Conservation (phyloP, 2,888 invertebrate genomes). For the Protonemura montana region DNA sequence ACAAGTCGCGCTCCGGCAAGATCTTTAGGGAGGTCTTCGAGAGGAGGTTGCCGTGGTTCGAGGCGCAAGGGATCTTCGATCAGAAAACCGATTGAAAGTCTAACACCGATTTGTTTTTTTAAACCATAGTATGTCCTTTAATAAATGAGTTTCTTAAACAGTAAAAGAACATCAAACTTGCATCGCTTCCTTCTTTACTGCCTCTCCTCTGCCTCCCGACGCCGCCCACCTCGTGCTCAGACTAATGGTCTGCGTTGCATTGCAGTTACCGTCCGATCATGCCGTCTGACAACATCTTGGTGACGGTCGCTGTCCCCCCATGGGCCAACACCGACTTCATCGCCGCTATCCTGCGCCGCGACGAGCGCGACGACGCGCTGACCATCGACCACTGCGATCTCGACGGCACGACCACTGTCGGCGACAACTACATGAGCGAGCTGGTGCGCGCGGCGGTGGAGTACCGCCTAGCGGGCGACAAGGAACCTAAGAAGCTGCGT, state of each 20-base stretch:
- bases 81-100: too few relatives aligned
- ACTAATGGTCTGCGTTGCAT: too few relatives aligned
- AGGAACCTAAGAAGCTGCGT: background rate
- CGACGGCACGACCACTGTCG: slow-evolving; percentile 38
- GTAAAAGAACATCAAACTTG: too few relatives aligned
- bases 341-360: slow-evolving; percentile 35
- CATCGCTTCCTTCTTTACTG: too few relatives aligned
- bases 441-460: slow-evolving; percentile 42
- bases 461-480: slow-evolving; percentile 4
- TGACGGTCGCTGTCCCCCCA: background rate
- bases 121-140: too few relatives aligned
- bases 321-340: slow-evolving; percentile 41
- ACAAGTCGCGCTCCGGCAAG: slow-evolving; percentile 18
- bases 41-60: slow-evolving; percentile 33
- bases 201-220: too few relatives aligned
- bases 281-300: background rate
- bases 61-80: slow-evolving; percentile 31
- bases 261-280: background rate
- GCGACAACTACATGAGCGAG: slow-evolving; percentile 46
- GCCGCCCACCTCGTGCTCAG: too few relatives aligned
- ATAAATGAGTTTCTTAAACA: too few relatives aligned
- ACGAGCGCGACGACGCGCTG: slow-evolving; percentile 24
- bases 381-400: slow-evolving; percentile 21
- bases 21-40: slow-evolving; percentile 26
- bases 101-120: too few relatives aligned